Conservation (phyloP, 2,888 invertebrate genomes). For the Sphaeridia pumilis region DNA sequence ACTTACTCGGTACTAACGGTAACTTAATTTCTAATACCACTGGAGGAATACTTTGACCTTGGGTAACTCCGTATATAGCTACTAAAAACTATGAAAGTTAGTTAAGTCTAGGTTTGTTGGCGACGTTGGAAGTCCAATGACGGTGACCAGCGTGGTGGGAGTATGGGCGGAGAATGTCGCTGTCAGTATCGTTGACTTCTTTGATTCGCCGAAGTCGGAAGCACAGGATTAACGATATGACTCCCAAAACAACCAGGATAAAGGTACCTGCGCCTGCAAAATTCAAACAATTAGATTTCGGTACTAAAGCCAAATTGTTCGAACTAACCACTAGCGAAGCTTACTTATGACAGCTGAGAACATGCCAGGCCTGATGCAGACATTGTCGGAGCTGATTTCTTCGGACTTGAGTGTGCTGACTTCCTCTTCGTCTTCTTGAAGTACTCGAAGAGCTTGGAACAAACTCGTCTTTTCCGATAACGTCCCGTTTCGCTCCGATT, state of each 20-base stretch:
- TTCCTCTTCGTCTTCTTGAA: slow-evolving; percentile 63
- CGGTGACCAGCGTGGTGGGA: slow-evolving; percentile 27
- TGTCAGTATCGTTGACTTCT: slow-evolving; percentile 39
- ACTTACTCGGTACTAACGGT: too few species aligned
- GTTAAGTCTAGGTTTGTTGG: slow-evolving; percentile 18
- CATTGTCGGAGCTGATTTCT: slow-evolving; percentile 44
- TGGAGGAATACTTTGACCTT: too few species aligned
- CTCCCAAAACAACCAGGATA: slow-evolving; percentile 58
- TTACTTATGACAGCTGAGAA: slow-evolving; percentile 53
- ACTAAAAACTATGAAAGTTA: too few species aligned
- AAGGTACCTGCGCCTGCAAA: slow-evolving; percentile 49
- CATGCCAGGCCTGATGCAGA: slow-evolving; percentile 51
- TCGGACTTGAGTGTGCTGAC: slow-evolving; percentile 22
- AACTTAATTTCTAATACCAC: too few species aligned
- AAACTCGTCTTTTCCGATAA: slow-evolving; percentile 80
- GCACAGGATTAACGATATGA: slow-evolving; percentile 62
- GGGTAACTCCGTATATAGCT: too few species aligned
- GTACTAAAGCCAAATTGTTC: too few species aligned
- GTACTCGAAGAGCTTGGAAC: slow-evolving; percentile 74
- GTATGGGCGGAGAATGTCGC: slow-evolving; percentile 34
- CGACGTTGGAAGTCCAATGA: slow-evolving; percentile 25
- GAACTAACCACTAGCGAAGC: too few species aligned
- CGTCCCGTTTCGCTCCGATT: slow-evolving; percentile 30
- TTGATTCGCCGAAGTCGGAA: slow-evolving; percentile 53
- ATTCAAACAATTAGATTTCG: too few species aligned